These are phyloP conservation scores for Luffia ferchaultella DNA, from an alignment of 2,888 invertebrate species.

Conservation along the genomic window DNA sequence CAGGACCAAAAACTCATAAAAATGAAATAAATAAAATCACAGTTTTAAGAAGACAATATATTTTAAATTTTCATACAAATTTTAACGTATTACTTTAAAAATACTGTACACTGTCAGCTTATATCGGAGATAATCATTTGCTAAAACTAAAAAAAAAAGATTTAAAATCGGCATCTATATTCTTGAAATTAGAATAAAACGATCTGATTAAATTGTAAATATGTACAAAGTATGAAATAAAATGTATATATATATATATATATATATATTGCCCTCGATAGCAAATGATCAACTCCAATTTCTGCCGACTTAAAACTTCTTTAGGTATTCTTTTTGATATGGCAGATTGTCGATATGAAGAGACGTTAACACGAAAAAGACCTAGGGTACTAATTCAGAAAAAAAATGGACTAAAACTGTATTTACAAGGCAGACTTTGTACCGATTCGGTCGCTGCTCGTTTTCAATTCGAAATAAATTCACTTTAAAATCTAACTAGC, in stretches of 20 bases:
- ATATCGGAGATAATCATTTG: constrained; percentile 48
- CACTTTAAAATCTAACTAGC: constrained; percentile 33
- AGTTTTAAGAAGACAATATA: constrained; percentile 66
- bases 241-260: too few relatives aligned
- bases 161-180: too few relatives aligned
- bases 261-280: too few relatives aligned
- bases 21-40: constrained; percentile 8
- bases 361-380: constrained; percentile 29
- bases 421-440: constrained; percentile 3
- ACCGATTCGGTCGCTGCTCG: too few relatives aligned
- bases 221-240: too few relatives aligned
- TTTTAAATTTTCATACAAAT: constrained; percentile 81
- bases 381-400: constrained; percentile 40
- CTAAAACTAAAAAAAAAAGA: too few relatives aligned
- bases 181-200: too few relatives aligned
- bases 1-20: background rate
- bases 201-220: too few relatives aligned
- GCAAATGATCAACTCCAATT: constrained; percentile 46
- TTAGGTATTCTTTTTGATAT: constrained; percentile 68
- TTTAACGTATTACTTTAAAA: constrained; percentile 82
- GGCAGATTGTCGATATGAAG: constrained; percentile 76
- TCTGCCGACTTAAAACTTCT: constrained; percentile 45
- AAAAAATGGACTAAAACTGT: constrained; percentile 48
- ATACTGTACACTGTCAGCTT: constrained; percentile 73
- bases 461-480: constrained; percentile 27